Evolutionary conservation across 1,140 invertebrate species (phyloP), one percentile per base, ranked within the genome.

Genomic region (Proales similis): DNA sequence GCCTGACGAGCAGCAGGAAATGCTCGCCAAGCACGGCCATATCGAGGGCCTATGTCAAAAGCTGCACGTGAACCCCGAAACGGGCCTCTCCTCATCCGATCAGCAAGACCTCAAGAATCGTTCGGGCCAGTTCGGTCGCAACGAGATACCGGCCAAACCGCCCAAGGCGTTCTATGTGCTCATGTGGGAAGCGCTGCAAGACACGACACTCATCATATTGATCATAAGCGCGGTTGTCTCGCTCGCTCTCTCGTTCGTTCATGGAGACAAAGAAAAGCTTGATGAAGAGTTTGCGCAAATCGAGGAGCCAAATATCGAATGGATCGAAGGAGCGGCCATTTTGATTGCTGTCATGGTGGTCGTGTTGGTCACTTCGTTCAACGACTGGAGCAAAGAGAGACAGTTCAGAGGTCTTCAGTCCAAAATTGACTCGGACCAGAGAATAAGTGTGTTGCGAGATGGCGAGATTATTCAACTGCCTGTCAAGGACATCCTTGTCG

Each of bases 121-220:
- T 78, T 83, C 86, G 75, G 84, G 89, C 74, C 86, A 86, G 69
- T 98, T 93, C 81, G 94, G 94, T 72, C 90, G 89, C 66, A 98
- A 98, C 79, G 82, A 87, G 74, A 98, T 98, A 81, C 94, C 94
- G 75, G 92, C 93, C 66, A 96, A 96, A 81, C 90, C 92, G 71
- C 90, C 94, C 68, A 98, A 98, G 83, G 91, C 90, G 66, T 98
- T 99, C 84, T 81, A 96, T 71, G 87, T 86, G 70, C 82, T 99
- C 78, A 90, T 98, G 68, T 97, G 92, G 91, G 94, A 99, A 82
- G 94, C 94, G 65, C 81, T 98, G 74, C 93, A 98, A 80, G 93
- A 98, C 82, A 88, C 95, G 67, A 98, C 93, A 62, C 85, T 98
- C 70, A 94, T 97, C 75, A 97, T 98, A 79, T 68, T 81, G 48